Conservation (phyloP, 2,113 vertebrate species). For the Phaetusa simplex region DNA sequence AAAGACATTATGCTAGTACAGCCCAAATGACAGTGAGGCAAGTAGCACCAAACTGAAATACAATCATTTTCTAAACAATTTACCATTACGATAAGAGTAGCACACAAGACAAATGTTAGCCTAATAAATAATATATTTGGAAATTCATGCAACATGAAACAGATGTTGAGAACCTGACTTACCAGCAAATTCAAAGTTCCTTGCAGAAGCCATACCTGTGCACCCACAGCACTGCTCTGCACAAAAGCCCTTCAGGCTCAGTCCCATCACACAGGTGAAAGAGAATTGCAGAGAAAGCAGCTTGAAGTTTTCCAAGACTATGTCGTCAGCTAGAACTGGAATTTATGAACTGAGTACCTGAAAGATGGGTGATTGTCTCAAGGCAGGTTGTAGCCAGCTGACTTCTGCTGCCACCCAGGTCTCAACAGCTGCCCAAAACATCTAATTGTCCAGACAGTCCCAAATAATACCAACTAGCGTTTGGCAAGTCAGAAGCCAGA, state of each 20-base stretch:
- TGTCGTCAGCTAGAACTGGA: background rate
- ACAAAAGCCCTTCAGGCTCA: background rate
- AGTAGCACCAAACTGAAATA: background rate
- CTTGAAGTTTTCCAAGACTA: background rate
- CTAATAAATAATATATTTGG: background rate
- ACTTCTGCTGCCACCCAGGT: background rate
- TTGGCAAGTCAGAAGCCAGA: background rate
- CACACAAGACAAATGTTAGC: background rate
- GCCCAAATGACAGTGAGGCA: background rate
- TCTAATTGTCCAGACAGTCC: background rate
- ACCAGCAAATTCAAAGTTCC: background rate
- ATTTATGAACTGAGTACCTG: fast-evolving
- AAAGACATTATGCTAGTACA: background rate
- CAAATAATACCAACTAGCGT: background rate
- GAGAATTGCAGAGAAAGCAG: background rate
- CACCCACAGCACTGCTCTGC: background rate
- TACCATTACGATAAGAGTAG: background rate
- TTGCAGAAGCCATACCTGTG: background rate
- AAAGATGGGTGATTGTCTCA: background rate
- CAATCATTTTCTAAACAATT: background rate
- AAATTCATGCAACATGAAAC: background rate
- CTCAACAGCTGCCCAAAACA: background rate
- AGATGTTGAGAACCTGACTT: background rate
- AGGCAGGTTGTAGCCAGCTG: background rate
- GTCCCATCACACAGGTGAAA: background rate